A percentile compares a stretch with the other conserved stretches of the same genome.
Evolutionary conservation across 2,797 vertebrate genomes (phyloP).

Genomic region (Arctocebus calabarensis): DNA sequence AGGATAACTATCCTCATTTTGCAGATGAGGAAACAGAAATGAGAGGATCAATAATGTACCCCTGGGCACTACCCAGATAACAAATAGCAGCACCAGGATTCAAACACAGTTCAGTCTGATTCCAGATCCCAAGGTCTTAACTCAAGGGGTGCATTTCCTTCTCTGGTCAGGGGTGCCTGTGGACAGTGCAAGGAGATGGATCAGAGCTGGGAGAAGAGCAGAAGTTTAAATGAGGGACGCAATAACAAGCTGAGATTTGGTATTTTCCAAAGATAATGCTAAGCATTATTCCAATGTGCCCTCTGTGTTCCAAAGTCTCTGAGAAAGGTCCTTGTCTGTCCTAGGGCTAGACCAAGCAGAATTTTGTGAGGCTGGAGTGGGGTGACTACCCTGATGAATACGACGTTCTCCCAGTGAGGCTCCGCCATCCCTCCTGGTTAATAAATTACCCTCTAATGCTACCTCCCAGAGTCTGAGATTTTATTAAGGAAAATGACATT

Average conservation of each 20-base stretch:
- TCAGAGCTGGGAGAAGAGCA: background rate
- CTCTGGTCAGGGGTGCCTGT: accelerated
- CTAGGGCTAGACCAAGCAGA: background rate
- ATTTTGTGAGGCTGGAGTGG: background rate
- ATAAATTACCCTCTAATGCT: background rate
- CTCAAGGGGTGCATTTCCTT: no score
- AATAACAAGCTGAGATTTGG: background rate
- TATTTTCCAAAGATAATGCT: background rate
- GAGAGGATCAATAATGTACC: background rate
- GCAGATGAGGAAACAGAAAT: background rate
- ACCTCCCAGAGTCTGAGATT: background rate
- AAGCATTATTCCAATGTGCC: background rate
- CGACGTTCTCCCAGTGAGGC: background rate
- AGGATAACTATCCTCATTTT: background rate
- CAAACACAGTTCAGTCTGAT: background rate
- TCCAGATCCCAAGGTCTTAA: background rate
- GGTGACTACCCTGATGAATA: background rate
- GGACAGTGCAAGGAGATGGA: accelerated
- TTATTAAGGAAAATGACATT: constrained; percentile 44
- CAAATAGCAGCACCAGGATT: background rate
- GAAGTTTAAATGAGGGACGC: background rate
- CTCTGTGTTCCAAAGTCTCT: background rate
- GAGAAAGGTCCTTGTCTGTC: background rate
- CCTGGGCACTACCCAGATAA: no score
- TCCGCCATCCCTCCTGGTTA: background rate